Conservation (phyloP, 2,113 vertebrate genomes). For the Centropus bengalensis region DNA sequence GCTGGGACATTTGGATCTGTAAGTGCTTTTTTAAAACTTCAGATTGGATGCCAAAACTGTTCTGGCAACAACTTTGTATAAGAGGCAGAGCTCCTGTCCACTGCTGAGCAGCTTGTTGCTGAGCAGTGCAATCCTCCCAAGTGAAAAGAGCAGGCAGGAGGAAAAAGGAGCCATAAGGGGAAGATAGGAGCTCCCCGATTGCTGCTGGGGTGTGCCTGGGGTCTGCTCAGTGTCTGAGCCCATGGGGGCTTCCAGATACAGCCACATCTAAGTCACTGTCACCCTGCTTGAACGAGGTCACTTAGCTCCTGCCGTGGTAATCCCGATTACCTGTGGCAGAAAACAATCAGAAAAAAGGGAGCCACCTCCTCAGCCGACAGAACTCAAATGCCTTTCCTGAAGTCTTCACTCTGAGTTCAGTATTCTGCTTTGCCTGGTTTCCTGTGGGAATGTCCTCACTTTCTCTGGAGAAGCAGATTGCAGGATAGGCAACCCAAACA, state of each 20-base stretch:
- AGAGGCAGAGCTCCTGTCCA: not conserved
- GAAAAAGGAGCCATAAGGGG: not conserved
- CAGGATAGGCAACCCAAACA: not conserved
- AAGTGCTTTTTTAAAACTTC: not conserved
- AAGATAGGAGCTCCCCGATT: not conserved
- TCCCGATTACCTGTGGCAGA: not conserved
- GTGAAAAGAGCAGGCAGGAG: not conserved
- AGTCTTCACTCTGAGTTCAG: not conserved
- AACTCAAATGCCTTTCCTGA: not conserved
- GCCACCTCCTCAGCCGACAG: not conserved
- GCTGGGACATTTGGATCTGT: not conserved
- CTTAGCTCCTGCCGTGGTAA: not conserved
- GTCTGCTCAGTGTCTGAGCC: not conserved
- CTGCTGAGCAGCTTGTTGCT: not conserved
- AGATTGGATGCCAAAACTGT: not conserved
- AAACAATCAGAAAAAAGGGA: not conserved
- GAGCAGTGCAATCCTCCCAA: not conserved
- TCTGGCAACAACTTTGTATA: not conserved
- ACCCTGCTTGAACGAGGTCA: not conserved
- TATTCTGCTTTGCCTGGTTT: not conserved
- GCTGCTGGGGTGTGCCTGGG: accelerated
- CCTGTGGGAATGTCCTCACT: not conserved
- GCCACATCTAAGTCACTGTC: not conserved
- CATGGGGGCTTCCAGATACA: not conserved
- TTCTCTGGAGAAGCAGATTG: not conserved